These are phyloP conservation scores for Ephialtes manifestator DNA, from an alignment of 2,888 invertebrate species.

Conservation along the genomic window DNA sequence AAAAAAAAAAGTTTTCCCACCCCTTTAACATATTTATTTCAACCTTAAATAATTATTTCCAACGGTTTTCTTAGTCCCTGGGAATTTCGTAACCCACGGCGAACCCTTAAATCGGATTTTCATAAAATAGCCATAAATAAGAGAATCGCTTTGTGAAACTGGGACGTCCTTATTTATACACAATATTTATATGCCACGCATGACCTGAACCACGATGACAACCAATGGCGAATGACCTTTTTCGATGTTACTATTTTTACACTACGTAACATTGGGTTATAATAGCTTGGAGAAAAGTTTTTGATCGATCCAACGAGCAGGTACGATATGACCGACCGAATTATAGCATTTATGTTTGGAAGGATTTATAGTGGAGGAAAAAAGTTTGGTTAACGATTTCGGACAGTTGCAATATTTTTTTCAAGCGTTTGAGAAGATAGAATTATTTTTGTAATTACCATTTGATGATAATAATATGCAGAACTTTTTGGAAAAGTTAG, in stretches of 20 bases:
- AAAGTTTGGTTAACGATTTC: not conserved
- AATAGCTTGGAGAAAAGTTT: not conserved
- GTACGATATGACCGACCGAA: not conserved
- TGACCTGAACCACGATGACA: slow-evolving; percentile 72
- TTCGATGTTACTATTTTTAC: slow-evolving; percentile 1
- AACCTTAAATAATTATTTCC: slow-evolving; percentile 50
- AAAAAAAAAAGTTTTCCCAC: slow-evolving; percentile 27
- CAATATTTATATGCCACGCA: slow-evolving; percentile 84
- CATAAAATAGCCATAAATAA: slow-evolving; percentile 84
- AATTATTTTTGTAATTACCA: too few relatives aligned
- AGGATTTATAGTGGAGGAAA: not conserved
- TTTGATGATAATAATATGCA: too few relatives aligned
- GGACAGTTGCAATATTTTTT: too few relatives aligned
- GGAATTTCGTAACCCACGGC: slow-evolving; percentile 25
- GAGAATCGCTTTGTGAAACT: slow-evolving; percentile 58
- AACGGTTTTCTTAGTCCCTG: slow-evolving; percentile 56
- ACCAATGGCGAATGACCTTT: slow-evolving; percentile 6
- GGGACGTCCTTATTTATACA: slow-evolving; percentile 82
- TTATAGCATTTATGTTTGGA: not conserved
- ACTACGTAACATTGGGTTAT: not conserved
- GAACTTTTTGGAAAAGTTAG: not conserved
- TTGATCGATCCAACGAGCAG: not conserved
- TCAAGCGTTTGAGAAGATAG: too few relatives aligned
- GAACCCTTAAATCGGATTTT: slow-evolving; percentile 75
- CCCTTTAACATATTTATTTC: slow-evolving; percentile 11